A percentile compares a stretch with the other conserved stretches of the same genome.
These are phyloP conservation scores for Oscheius sp. DNA, from an alignment of 2,888 invertebrate genomes.

Conservation along the genomic window DNA sequence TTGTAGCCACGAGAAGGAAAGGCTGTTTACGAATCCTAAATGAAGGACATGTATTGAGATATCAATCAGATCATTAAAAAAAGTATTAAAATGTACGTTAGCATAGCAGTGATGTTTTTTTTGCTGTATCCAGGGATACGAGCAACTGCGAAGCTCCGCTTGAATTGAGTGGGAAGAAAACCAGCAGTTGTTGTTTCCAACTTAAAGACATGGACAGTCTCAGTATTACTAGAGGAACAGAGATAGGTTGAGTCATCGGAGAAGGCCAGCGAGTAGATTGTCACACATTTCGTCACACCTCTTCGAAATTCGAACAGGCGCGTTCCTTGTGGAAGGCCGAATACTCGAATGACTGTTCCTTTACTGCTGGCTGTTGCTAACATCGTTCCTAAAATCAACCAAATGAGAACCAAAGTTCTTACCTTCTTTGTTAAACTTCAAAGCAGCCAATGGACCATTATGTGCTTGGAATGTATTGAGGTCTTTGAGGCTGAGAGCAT, in stretches of 20 bases:
- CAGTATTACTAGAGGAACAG: constrained; percentile 92
- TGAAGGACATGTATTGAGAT: too few relatives aligned
- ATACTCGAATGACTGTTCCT: constrained; percentile 91
- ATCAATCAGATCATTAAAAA: too few relatives aligned
- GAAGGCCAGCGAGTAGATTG: constrained; percentile 92
- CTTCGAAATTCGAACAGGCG: constrained; percentile 93
- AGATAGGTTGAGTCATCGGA: constrained; percentile 89
- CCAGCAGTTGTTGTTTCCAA: constrained; percentile 75
- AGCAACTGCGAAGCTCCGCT: constrained; percentile 91
- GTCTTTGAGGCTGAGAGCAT: constrained; percentile 90
- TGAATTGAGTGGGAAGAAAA: too few relatives aligned
- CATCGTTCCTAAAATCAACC: constrained; percentile 72
- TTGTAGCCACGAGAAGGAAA: constrained; percentile 88
- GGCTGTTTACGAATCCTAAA: constrained; percentile 80
- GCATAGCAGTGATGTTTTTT: constrained; percentile 88
- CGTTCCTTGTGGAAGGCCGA: constrained; percentile 84
- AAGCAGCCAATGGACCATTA: constrained; percentile 91
- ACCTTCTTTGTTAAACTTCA: constrained; percentile 87
- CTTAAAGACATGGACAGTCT: constrained; percentile 94
- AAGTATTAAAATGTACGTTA: too few relatives aligned
- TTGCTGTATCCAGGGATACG: constrained; percentile 87
- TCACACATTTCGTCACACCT: constrained; percentile 85
- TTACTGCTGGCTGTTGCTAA: constrained; percentile 75
- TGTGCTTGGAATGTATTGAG: constrained; percentile 96
- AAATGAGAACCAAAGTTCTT: background rate